These are phyloP conservation scores for Noctua janthina DNA, from an alignment of 2,888 invertebrate genomes.

Conservation along the genomic window DNA sequence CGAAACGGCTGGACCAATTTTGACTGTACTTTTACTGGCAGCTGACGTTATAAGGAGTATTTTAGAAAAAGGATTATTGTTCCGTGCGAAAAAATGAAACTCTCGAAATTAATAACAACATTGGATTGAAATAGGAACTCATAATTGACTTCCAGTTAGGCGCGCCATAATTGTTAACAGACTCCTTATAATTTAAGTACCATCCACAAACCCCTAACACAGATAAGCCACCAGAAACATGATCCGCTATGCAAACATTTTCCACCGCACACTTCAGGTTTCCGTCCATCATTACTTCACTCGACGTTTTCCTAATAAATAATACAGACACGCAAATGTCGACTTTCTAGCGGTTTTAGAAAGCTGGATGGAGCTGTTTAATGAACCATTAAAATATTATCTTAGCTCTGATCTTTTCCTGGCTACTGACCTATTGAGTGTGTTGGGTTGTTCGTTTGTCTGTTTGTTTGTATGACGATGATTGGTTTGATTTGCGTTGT, in stretches of 20 bases:
- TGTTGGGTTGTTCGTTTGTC: slow-evolving; percentile 7
- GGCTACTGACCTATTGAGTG: slow-evolving; percentile 25
- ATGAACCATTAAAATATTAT: slow-evolving; percentile 65
- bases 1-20: no score
- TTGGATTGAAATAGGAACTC: no score
- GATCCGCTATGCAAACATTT: slow-evolving; percentile 4
- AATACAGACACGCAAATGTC: slow-evolving; percentile 54
- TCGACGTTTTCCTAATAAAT: slow-evolving; percentile 44
- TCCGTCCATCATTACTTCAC: slow-evolving; percentile 4
- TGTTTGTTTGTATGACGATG: neutral
- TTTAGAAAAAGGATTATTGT: no score
- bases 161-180: neutral
- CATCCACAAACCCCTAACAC: neutral
- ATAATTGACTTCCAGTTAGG: no score
- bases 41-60: no score
- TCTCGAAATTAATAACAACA: no score
- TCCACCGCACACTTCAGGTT: slow-evolving; percentile 17
- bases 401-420: slow-evolving; percentile 55
- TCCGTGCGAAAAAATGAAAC: no score
- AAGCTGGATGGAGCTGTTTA: slow-evolving; percentile 52
- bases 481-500: neutral
- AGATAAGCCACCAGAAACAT: neutral
- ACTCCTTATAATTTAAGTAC: neutral
- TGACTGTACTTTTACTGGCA: no score
- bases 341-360: slow-evolving; percentile 53